These are phyloP conservation scores for Lomographa bimaculata DNA, from an alignment of 2,888 invertebrate species.

Conservation along the genomic window DNA sequence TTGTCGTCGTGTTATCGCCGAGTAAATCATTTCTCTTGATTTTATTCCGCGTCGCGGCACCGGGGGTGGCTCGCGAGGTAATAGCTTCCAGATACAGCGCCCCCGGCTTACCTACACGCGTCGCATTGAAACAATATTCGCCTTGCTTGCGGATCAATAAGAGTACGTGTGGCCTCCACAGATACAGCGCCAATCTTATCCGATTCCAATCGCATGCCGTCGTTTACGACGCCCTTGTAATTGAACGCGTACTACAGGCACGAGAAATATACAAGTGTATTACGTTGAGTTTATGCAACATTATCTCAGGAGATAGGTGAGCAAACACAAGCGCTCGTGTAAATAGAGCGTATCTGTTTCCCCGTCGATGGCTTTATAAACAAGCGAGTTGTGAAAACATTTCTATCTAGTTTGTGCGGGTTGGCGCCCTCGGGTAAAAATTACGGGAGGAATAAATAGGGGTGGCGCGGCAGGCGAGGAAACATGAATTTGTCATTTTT, in stretches of 20 bases:
- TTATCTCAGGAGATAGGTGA: constrained; percentile 73
- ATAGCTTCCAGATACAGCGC: constrained; percentile 68
- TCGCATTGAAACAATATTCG: constrained; percentile 73
- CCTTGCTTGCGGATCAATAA: constrained; percentile 57
- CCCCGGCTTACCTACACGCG: constrained; percentile 59
- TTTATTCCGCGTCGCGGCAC: constrained; percentile 65
- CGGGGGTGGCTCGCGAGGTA: constrained; percentile 55
- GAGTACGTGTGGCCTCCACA: constrained; percentile 53
- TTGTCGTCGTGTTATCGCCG: constrained; percentile 58
- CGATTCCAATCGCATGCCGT: constrained; percentile 19
- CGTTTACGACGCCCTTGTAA: constrained; percentile 50
- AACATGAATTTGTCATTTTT: constrained; percentile 83
- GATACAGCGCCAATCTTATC: constrained; percentile 44
- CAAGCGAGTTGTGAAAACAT: constrained; percentile 78
- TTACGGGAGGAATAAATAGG: constrained; percentile 77
- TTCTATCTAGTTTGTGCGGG: constrained; percentile 74
- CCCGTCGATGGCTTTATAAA: constrained; percentile 79
- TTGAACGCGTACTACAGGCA: constrained; percentile 52
- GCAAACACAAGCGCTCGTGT: constrained; percentile 65
- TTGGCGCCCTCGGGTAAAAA: constrained; percentile 76
- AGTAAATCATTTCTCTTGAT: constrained; percentile 75
- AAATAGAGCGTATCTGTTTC: constrained; percentile 78
- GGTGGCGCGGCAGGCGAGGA: constrained; percentile 50
- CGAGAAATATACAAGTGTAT: constrained; percentile 57
- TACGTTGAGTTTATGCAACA: constrained; percentile 67